phyloP scores from a whole-genome alignment of 2,797 vertebrate genomes.

The Semotilus atromaculatus region DNA sequence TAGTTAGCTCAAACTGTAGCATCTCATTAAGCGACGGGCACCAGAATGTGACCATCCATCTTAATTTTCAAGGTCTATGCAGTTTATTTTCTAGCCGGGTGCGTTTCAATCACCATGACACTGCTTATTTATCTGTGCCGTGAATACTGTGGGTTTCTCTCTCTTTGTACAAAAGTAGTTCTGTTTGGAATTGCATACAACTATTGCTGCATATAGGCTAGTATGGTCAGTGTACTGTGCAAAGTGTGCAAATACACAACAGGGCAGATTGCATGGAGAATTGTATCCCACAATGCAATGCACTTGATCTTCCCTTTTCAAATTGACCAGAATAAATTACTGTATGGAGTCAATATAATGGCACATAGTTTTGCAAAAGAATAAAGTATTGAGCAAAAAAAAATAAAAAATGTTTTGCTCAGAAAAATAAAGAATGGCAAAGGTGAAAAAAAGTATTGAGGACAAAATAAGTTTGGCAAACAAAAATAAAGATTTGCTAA shows the following conservation, averaged over 20 bases:
- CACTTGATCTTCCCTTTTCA: neutral
- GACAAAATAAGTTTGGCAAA: no score
- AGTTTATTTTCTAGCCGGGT: conserved; percentile 34
- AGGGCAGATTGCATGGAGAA: neutral
- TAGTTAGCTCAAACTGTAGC: conserved; percentile 3
- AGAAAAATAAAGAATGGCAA: no score
- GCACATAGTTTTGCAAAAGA: no score
- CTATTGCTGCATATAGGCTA: neutral
- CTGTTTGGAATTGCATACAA: neutral
- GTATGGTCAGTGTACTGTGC: neutral
- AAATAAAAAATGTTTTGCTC: no score
- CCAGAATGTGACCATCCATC: conserved; percentile 29
- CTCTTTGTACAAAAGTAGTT: neutral
- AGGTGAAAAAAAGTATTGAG: no score
- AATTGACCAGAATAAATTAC: neutral
- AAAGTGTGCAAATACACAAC: neutral
- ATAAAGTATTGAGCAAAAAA: no score
- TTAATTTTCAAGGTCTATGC: conserved; percentile 25
- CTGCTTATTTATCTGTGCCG: conserved; percentile 25
- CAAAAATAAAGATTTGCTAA: no score
- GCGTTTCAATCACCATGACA: conserved; percentile 9
- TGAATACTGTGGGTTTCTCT: neutral
- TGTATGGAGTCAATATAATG: no score
- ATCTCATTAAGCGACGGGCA: conserved; percentile 8
- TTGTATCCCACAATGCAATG: neutral